Evolutionary conservation across 2,888 invertebrate species (phyloP), one percentile per base, ranked within the genome.

Genomic region (Oxystoma pomonae): DNA sequence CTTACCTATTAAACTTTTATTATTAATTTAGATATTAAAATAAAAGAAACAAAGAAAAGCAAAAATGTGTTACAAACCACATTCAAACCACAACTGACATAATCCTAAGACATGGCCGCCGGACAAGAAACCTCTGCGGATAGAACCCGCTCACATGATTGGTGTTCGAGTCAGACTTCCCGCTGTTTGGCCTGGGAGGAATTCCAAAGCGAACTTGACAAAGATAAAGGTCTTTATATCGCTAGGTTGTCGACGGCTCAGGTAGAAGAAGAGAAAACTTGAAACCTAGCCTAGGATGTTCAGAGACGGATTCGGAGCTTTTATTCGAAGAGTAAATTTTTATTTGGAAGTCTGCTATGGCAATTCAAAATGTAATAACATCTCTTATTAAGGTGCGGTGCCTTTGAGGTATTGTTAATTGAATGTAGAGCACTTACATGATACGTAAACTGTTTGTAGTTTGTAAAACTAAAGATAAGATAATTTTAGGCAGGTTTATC

Each of bases 211-310:
- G 71, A 69, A 68, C 70, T 71, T 72, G 72, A 72, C 72, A 71
- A 69, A 69, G 72, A 72, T 70, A 68, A 73, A 72, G 71, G 71
- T 73, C 70, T 73, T 70, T 70, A 72, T 71, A 70, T 68, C 12
- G 20, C 22, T 16, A 18, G 19, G 59, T 12, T 35, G 35, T 35
- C 35, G 35, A 35, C 35, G 20, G 62, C 62, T 57, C 70, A 68
- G 70, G 70, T 70, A 69, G 67, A 60, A 67, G 61, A 66, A 22
- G 64, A 51, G 18, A 35, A 35, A n/a, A 7, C 35, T 3, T 7
- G 35, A 35, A 7, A 35, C 35, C 35, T 35, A 12, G 35, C 12
- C 35, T 35, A 35, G 35, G 35, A 35, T 7, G 35, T 35, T 3
- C 35, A 35, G 35, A 12, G 12, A 12, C 12, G 35, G 35, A 35